Evolutionary conservation across 2,888 invertebrate species (phyloP).

Genomic region (Trilocha varians): DNA sequence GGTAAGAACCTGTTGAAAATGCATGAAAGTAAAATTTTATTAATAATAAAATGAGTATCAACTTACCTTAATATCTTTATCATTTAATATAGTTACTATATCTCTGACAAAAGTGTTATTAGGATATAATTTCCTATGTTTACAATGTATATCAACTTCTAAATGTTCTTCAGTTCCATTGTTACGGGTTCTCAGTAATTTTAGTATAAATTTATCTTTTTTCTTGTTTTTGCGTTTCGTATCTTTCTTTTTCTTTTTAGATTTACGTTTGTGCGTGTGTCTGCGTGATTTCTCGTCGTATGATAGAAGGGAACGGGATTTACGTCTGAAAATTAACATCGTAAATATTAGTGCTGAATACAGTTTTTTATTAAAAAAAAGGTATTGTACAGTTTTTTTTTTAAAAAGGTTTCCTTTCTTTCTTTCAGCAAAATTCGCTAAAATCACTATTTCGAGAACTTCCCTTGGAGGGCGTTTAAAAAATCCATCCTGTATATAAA

Average conservation of each 20-base stretch:
- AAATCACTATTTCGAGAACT: too few species aligned
- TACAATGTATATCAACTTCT: conserved; percentile 50
- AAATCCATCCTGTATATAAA: too few species aligned
- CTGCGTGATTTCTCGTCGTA: conserved; percentile 22
- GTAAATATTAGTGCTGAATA: neutral
- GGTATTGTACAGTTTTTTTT: too few species aligned
- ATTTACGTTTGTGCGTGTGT: conserved; percentile 17
- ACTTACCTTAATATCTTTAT: conserved; percentile 45
- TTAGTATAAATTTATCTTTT: conserved; percentile 53
- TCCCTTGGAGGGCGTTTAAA: too few species aligned
- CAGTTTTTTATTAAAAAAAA: neutral
- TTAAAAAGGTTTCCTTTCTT: too few species aligned
- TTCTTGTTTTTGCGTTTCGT: conserved; percentile 14
- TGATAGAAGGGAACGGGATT: conserved; percentile 51
- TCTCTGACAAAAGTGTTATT: conserved; percentile 57
- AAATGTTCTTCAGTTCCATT: conserved; percentile 44
- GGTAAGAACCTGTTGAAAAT: too few species aligned
- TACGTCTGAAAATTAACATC: conserved; percentile 22
- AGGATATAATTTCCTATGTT: conserved; percentile 38
- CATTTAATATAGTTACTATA: conserved; percentile 51
- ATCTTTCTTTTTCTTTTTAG: conserved; percentile 7
- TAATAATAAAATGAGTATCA: too few species aligned
- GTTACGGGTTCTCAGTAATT: conserved; percentile 28
- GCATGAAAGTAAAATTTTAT: too few species aligned
- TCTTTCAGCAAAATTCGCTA: too few species aligned